Evolutionary conservation across 2,797 vertebrate species (phyloP).

Genomic region (Hippopotamyrus pictus): DNA sequence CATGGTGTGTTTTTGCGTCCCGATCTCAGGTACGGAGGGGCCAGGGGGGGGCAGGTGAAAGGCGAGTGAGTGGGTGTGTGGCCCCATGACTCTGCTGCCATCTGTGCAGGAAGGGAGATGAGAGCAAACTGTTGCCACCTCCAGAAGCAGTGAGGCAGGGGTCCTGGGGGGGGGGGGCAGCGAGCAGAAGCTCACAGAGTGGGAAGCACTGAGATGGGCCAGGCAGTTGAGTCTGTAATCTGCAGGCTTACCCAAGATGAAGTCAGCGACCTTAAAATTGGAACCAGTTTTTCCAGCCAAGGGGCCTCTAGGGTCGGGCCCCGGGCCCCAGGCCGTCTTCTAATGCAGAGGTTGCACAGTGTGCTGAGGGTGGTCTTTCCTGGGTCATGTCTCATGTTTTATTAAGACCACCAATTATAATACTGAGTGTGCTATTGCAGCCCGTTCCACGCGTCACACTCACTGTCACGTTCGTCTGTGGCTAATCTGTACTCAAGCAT

Average conservation of each 20-base stretch:
- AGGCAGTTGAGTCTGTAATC: not conserved
- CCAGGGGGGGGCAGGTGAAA: not conserved
- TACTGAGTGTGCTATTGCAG: not conserved
- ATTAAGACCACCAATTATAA: not conserved
- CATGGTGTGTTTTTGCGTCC: not conserved
- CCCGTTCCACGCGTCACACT: not conserved
- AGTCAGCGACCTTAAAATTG: not conserved
- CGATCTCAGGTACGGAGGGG: not conserved
- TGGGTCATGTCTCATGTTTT: not conserved
- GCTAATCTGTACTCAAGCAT: not conserved
- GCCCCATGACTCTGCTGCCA: not conserved
- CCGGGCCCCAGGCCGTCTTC: not conserved
- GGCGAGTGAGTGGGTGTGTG: slow-evolving; percentile 8
- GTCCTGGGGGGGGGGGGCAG: no score
- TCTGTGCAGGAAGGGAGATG: slow-evolving; percentile 10
- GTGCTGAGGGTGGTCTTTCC: not conserved
- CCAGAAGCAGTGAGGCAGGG: not conserved
- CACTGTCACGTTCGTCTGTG: not conserved
- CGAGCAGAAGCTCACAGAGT: not conserved
- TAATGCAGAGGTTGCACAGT: not conserved
- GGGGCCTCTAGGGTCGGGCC: not conserved
- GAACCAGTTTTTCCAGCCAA: not conserved
- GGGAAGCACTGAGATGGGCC: not conserved
- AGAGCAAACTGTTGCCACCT: not conserved
- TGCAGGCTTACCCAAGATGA: not conserved